Base-by-base conservation (phyloP, 37 sponge, comb jelly and placozoan genomes). In the Crambe crambe region DNA sequence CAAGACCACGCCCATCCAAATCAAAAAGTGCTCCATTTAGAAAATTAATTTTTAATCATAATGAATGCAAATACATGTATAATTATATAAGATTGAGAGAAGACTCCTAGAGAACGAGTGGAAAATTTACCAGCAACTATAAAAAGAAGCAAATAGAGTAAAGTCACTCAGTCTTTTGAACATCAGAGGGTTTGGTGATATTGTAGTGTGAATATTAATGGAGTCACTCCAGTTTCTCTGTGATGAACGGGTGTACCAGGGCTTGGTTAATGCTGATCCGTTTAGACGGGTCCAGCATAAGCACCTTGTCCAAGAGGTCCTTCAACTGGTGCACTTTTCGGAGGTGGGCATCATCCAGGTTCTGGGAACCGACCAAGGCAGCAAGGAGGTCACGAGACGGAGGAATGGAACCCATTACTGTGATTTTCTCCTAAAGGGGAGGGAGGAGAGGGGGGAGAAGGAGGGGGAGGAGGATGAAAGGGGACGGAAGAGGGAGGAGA, bases 251-350 rank as follows among this genome's bases (percentile, higher is more conserved):
- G 66, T 95, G 92, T 0, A 72, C 69, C 0, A 97, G 75, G 2
- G 98, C 95, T 39, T 97, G 91, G 71, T 90, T 95, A 70, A 97
- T 85, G 36, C 89, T 77, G 41, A 97, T 84, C 9, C 98, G 80
- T 60, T 97, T 97, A 34, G 87, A 26, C 10, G 98, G 98, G 61
- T 97, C 98, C 21, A 95, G 77, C 60, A 88, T 63, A 17, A 97
- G 44, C 30, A 82, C 83, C 77, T 90, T 87, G 68, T 97, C 98
- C 41, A 97, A 63, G 58, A 97, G 85, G 43, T 97, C 98, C 68
- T 86, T 86, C 51, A 95, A 68, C 72, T 97, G 98, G 54, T 84
- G 85, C 17, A 97, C 94, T 66, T 97, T 97, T 35, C 89, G 70
- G 71, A 88, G 44, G 43, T 90, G 93, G 65, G 77, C 83, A 56